Conservation (phyloP, 2,113 vertebrate genomes). For the Sciurus niger region DNA sequence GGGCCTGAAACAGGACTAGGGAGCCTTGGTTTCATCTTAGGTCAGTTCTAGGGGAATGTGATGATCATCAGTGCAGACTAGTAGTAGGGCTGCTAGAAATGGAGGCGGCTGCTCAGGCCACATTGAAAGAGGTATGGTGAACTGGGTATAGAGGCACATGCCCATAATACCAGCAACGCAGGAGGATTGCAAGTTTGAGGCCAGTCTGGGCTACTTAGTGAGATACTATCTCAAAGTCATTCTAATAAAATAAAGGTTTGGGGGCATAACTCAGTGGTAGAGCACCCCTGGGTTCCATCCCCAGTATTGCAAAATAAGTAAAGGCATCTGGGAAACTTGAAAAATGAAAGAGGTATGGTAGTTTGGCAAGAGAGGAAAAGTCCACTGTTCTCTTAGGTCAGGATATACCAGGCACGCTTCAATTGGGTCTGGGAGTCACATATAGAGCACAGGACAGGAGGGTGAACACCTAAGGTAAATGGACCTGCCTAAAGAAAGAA, state of each 20-base stretch:
- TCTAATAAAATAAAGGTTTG: no score
- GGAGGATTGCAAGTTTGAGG: no score
- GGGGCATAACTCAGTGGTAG: no score
- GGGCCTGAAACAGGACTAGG: conserved; percentile 7
- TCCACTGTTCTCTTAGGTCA: neutral
- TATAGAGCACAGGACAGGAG: neutral
- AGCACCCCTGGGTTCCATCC: no score
- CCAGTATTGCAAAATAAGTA: no score
- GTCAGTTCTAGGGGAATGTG: neutral
- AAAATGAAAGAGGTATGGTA: neutral
- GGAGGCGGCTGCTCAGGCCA: neutral
- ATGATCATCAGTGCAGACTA: neutral
- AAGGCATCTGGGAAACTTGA: no score
- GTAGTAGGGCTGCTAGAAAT: neutral
- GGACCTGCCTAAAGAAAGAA: neutral
- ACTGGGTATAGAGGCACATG: no score
- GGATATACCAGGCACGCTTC: no score
- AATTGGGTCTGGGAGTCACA: neutral
- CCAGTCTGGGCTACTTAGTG: no score
- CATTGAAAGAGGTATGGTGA: neutral
- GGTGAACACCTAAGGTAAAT: neutral
- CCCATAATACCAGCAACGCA: no score
- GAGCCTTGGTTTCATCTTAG: neutral
- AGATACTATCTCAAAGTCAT: no score
- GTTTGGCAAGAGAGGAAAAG: neutral